Conservation (phyloP, 2,113 vertebrate genomes). For the Aphelocoma coerulescens region DNA sequence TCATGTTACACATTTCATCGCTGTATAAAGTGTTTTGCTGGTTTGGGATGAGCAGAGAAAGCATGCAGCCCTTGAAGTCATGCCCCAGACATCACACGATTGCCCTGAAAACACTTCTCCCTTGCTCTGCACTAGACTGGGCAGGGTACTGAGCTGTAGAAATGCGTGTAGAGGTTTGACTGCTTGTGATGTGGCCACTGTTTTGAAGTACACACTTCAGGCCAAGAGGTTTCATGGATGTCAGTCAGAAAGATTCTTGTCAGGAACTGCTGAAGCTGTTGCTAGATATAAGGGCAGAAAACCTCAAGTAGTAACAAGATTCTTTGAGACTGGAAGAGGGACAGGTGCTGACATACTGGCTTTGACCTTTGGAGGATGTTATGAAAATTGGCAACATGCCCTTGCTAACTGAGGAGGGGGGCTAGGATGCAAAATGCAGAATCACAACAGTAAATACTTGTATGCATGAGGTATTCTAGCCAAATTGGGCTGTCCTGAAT, state of each 20-base stretch:
- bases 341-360: neutral
- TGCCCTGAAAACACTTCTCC: neutral
- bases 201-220: rapidly evolving
- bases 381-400: neutral
- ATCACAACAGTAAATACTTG: neutral
- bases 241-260: neutral
- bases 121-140: neutral
- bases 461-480: neutral
- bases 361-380: neutral
- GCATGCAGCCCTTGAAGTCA: rapidly evolving
- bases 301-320: rapidly evolving
- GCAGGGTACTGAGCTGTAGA: neutral
- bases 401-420: neutral
- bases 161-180: neutral
- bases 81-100: neutral
- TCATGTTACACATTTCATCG: neutral
- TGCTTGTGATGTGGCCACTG: neutral
- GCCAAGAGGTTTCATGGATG: neutral
- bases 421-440: neutral
- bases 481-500: neutral
- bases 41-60: neutral
- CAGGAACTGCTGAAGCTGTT: neutral
- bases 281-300: neutral
- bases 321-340: neutral
- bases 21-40: neutral